A percentile compares a stretch with the other conserved stretches of the same genome.
phyloP scores from a whole-genome alignment of 2,113 vertebrate genomes.

The Ciconia boyciana region DNA sequence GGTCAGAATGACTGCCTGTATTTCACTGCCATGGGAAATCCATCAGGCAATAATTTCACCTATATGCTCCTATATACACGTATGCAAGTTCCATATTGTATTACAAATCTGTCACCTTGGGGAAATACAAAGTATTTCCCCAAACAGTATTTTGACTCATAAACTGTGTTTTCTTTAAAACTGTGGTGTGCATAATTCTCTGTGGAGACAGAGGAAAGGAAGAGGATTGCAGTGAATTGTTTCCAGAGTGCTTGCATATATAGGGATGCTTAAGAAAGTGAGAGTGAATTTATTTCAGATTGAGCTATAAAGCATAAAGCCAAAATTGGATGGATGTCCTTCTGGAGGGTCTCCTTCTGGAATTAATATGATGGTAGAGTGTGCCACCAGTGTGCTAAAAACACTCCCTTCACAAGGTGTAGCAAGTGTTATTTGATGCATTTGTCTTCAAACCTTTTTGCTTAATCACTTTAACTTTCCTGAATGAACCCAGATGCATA shows the following conservation, averaged over 20 bases:
- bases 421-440: background rate
- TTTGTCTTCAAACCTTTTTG: background rate
- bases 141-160: conserved; percentile 1
- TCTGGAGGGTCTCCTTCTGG: background rate
- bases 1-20: background rate
- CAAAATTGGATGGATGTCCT: background rate
- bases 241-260: background rate
- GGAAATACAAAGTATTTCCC: conserved; percentile 16
- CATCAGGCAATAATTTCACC: conserved; percentile 28
- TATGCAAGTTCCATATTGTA: background rate
- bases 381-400: background rate
- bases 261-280: background rate
- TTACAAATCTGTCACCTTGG: conserved; percentile 17
- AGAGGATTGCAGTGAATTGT: background rate
- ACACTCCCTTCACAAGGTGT: background rate
- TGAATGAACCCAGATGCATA: background rate
- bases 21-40: conserved; percentile 13
- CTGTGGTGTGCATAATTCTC: background rate
- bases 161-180: conserved; percentile 27
- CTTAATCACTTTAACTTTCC: background rate
- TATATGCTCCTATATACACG: background rate
- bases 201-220: background rate
- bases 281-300: background rate
- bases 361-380: background rate
- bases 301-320: background rate